Conservation (phyloP, 2,888 invertebrate genomes). For the Tipula confusa region DNA sequence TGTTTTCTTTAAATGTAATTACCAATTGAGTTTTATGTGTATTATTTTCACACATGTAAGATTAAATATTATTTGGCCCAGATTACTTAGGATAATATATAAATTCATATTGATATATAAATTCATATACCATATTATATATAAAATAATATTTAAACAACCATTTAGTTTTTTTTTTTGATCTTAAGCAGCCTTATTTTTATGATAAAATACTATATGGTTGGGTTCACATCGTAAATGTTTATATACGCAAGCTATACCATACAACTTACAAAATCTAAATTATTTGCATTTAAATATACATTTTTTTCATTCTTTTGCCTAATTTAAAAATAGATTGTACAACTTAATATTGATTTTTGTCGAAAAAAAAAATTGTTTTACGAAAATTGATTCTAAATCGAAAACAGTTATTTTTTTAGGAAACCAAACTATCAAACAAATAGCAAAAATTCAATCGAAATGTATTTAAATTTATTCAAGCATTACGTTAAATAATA, state of each 20-base stretch:
- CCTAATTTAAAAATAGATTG: not conserved
- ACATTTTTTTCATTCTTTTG: not conserved
- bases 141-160: not conserved
- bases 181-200: not conserved
- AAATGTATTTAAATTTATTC: not conserved
- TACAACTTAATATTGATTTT: not conserved
- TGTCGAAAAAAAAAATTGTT: not conserved
- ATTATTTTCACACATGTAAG: not conserved
- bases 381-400: not conserved
- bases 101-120: not conserved
- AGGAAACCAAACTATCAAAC: not conserved
- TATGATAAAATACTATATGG: not conserved
- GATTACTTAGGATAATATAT: not conserved
- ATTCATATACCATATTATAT: not conserved
- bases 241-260: not conserved
- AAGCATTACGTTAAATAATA: not conserved
- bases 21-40: not conserved
- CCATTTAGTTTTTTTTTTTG: not conserved
- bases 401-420: not conserved
- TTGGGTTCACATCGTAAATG: not conserved
- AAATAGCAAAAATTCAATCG: not conserved
- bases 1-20: not conserved
- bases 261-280: not conserved
- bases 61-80: not conserved
- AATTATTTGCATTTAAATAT: not conserved